Evolutionary conservation across 2,888 invertebrate species (phyloP).

Genomic region (Myopa tessellatipennis): DNA sequence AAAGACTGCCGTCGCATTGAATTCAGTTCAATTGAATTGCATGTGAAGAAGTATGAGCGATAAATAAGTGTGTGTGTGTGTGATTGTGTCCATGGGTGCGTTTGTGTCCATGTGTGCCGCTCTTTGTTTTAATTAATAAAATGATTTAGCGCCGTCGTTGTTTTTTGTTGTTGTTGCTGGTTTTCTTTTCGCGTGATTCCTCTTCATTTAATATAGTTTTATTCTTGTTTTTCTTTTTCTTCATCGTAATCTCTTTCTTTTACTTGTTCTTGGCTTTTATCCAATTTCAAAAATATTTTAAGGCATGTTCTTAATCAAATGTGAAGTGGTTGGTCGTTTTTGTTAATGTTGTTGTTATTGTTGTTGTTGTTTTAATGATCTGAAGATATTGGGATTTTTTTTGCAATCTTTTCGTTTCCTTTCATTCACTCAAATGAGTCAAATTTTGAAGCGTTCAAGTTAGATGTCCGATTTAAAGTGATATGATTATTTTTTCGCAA

Average conservation of each 20-base stretch:
- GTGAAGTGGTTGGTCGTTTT: not conserved
- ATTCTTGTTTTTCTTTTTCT: not conserved
- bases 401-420: too few relatives aligned
- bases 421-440: too few relatives aligned
- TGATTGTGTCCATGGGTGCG: not conserved
- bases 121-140: conserved; percentile 14
- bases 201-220: not conserved
- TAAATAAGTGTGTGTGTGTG: not conserved
- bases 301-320: not conserved
- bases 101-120: not conserved
- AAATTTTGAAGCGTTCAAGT: too few relatives aligned
- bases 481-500: too few relatives aligned
- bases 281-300: not conserved
- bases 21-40: not conserved
- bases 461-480: too few relatives aligned
- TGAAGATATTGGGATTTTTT: too few relatives aligned
- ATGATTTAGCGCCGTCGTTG: conserved; percentile 8
- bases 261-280: not conserved
- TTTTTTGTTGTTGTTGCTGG: not conserved
- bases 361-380: not conserved
- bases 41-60: not conserved
- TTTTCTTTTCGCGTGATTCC: not conserved
- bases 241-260: not conserved
- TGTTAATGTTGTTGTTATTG: not conserved
- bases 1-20: not conserved